A percentile compares a stretch with the other conserved stretches of the same genome.
These are phyloP conservation scores for Caloenas nicobarica DNA, from an alignment of 2,113 vertebrate genomes.

Conservation along the genomic window DNA sequence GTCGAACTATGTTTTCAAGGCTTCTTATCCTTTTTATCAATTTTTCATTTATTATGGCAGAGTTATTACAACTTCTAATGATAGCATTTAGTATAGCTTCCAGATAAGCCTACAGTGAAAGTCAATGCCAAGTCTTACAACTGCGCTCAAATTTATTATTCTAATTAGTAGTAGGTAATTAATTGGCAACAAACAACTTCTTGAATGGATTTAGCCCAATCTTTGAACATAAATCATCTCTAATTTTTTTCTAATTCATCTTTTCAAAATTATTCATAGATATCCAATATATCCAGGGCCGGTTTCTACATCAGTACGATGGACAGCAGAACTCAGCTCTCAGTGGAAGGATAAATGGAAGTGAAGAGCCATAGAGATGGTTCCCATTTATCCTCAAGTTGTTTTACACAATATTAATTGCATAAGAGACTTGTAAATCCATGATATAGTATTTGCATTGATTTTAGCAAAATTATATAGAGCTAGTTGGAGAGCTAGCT, in stretches of 20 bases:
- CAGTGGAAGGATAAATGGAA: neutral
- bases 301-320: neutral
- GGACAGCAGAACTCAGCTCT: neutral
- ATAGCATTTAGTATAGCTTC: neutral
- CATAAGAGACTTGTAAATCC: neutral
- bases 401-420: neutral
- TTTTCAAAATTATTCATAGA: slow-evolving; percentile 19
- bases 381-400: neutral
- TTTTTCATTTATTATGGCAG: slow-evolving; percentile 32
- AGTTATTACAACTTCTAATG: slow-evolving; percentile 4
- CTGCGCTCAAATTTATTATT: slow-evolving; percentile 32
- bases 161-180: slow-evolving; percentile 43
- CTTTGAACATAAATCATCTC: slow-evolving; percentile 18
- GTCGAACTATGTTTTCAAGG: neutral
- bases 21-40: slow-evolving; percentile 1
- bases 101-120: neutral
- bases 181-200: slow-evolving; percentile 65
- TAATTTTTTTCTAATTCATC: slow-evolving; percentile 32
- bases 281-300: neutral
- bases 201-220: neutral
- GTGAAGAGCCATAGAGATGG: neutral
- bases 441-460: neutral
- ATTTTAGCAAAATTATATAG: neutral
- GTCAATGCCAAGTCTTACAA: slow-evolving; percentile 5
- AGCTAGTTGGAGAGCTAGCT: neutral